Percentiles rank a stretch among this genome's conserved stretches.
Evolutionary conservation across 2,113 vertebrate genomes (phyloP).

Genomic region (Pelusios castaneus): DNA sequence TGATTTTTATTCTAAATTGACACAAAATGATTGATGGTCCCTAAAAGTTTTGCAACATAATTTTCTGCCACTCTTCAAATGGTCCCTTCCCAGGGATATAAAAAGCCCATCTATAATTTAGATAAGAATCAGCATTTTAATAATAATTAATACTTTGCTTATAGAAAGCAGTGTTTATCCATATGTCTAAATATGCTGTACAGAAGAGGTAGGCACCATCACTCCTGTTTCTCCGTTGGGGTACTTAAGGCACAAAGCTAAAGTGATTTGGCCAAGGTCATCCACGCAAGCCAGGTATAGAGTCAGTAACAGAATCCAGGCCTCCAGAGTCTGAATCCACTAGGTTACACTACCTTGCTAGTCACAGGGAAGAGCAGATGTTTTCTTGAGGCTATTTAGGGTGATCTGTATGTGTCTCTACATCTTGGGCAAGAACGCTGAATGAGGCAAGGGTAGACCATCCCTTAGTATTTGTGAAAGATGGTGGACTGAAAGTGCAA

Average conservation of each 20-base stretch:
- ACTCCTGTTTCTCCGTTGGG: not conserved
- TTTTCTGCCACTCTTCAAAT: not conserved
- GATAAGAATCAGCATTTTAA: not conserved
- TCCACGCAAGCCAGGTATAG: not conserved
- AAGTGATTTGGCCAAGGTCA: not conserved
- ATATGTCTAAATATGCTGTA: not conserved
- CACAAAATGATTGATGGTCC: not conserved
- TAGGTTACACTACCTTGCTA: not conserved
- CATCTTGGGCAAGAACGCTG: rapidly evolving
- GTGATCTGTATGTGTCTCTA: not conserved
- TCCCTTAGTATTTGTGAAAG: not conserved
- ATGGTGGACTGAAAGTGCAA: not conserved
- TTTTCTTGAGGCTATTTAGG: not conserved
- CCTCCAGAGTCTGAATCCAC: not conserved
- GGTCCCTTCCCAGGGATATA: not conserved
- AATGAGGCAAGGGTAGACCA: not conserved
- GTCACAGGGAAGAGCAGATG: not conserved
- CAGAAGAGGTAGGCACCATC: not conserved
- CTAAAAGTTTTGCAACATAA: not conserved
- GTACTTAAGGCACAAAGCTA: not conserved
- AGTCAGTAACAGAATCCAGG: not conserved
- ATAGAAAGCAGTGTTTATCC: not conserved
- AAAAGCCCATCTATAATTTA: not conserved
- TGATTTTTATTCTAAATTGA: not conserved
- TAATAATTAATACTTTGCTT: not conserved